Evolutionary conservation across 2,113 vertebrate genomes (phyloP).

Genomic region (Ophiodon elongatus): DNA sequence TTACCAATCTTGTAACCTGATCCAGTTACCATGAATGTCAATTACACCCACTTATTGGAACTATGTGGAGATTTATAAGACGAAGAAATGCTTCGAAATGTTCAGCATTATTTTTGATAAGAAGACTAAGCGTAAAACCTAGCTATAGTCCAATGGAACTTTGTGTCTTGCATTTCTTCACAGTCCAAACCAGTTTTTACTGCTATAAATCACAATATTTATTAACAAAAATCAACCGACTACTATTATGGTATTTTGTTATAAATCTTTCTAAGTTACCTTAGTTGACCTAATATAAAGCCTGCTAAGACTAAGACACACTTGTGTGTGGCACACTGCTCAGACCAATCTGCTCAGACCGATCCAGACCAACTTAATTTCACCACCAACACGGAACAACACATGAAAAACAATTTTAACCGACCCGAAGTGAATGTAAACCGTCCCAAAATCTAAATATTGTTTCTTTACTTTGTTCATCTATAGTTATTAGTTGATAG

Average conservation of each 20-base stretch:
- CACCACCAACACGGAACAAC: too few species aligned
- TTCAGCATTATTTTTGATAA: neutral
- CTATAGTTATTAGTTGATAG: too few species aligned
- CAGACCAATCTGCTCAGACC: too few species aligned
- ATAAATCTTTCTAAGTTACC: neutral
- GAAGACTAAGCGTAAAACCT: neutral
- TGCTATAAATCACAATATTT: neutral
- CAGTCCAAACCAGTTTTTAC: neutral
- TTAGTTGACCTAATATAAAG: neutral
- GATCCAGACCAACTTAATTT: too few species aligned
- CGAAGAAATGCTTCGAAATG: conserved; percentile 1
- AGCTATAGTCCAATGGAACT: neutral
- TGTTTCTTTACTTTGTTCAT: too few species aligned
- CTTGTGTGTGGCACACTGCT: too few species aligned
- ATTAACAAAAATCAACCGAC: neutral
- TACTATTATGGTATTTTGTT: neutral
- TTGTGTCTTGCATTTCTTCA: neutral
- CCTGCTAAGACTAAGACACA: neutral
- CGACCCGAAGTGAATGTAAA: too few species aligned
- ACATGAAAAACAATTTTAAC: too few species aligned
- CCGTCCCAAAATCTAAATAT: too few species aligned
- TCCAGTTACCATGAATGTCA: conserved; percentile 30
- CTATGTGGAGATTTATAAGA: neutral
- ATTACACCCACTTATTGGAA: conserved; percentile 25
- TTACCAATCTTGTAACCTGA: conserved; percentile 35